phyloP scores from a whole-genome alignment of 2,113 vertebrate genomes.

The Saccopteryx bilineata region DNA sequence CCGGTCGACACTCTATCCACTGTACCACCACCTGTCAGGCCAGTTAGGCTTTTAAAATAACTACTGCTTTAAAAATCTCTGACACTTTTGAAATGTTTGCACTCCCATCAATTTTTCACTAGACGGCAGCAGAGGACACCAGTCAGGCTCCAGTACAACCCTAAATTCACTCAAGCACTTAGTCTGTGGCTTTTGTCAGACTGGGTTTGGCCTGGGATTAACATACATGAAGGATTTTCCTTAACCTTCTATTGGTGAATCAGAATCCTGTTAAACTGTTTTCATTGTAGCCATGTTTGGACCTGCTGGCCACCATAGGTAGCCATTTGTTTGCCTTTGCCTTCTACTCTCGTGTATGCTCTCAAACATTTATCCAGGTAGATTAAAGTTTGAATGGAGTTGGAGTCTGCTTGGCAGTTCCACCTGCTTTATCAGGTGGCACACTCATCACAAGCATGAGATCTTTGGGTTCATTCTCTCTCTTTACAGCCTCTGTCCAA shows the following conservation, averaged over 20 bases:
- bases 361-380: not conserved
- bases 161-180: not conserved
- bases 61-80: not conserved
- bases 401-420: not conserved
- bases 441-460: not conserved
- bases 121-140: constrained; percentile 73
- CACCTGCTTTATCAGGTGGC: not conserved
- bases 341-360: not conserved
- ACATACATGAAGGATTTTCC: not conserved
- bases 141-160: not conserved
- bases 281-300: not conserved
- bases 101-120: not conserved
- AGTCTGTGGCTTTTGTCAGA: not conserved
- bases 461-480: not conserved
- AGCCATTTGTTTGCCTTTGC: not conserved
- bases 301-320: not conserved
- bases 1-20: too few species aligned
- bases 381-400: not conserved
- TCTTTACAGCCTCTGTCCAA: not conserved
- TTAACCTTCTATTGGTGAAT: not conserved
- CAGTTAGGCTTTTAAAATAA: constrained; percentile 15
- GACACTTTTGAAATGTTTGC: not conserved
- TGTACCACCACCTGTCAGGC: too few species aligned
- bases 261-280: not conserved
- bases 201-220: not conserved